Percentiles rank a stretch among this genome's conserved stretches.
Evolutionary conservation across 2,113 vertebrate genomes (phyloP).

Genomic region (Morone saxatilis): DNA sequence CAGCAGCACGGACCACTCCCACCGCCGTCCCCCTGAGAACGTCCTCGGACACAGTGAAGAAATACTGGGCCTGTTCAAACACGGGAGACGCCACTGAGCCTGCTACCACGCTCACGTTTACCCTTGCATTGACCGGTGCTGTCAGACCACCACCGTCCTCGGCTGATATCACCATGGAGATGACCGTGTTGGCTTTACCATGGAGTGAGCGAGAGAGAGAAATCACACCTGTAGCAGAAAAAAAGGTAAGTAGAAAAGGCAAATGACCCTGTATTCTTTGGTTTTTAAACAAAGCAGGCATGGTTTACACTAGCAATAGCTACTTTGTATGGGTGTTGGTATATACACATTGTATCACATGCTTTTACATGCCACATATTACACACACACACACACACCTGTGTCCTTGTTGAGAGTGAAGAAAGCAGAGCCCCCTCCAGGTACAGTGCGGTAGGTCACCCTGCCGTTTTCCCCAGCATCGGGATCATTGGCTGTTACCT

Average conservation of each 20-base stretch:
- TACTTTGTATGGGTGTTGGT: too few relatives aligned
- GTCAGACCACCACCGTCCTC: slow-evolving; percentile 91
- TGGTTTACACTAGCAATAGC: too few relatives aligned
- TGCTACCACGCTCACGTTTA: slow-evolving; percentile 94
- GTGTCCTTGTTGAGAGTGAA: slow-evolving; percentile 96
- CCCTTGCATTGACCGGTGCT: slow-evolving; percentile 88
- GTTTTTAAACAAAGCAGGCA: not conserved
- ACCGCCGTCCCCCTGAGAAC: slow-evolving; percentile 88
- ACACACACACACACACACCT: slow-evolving; percentile 68
- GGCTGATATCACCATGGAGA: slow-evolving; percentile 92
- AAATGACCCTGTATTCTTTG: not conserved
- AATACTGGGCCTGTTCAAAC: slow-evolving; percentile 95
- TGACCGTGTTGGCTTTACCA: slow-evolving; percentile 91
- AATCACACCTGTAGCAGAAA: slow-evolving; percentile 86
- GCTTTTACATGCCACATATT: too few relatives aligned
- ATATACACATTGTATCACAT: too few relatives aligned
- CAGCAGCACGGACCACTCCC: slow-evolving; percentile 88
- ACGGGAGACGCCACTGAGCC: slow-evolving; percentile 90
- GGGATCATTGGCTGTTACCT: slow-evolving; percentile 92
- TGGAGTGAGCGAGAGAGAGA: slow-evolving; percentile 92
- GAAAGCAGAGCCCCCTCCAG: slow-evolving; percentile 88
- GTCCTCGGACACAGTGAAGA: slow-evolving; percentile 92
- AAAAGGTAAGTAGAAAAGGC: not conserved
- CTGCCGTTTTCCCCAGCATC: slow-evolving; percentile 91
- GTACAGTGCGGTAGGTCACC: slow-evolving; percentile 89